Evolutionary conservation across 2,113 vertebrate species (phyloP).

Genomic region (Amphiprion ocellaris): DNA sequence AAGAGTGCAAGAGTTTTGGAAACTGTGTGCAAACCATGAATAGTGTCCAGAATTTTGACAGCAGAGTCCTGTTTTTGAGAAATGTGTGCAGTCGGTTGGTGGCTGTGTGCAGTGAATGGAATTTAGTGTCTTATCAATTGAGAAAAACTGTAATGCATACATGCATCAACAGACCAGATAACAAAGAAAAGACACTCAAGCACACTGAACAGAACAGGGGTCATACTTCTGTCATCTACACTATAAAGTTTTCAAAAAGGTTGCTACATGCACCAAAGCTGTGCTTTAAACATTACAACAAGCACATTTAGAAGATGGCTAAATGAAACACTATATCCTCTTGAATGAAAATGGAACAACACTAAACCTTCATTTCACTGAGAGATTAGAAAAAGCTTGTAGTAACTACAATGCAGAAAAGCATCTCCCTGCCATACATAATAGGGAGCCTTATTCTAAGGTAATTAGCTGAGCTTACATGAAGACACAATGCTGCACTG

Average conservation of each 20-base stretch:
- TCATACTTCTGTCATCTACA: no score
- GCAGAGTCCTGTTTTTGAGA: no score
- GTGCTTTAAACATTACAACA: constrained; percentile 8
- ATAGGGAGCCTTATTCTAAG: constrained; percentile 29
- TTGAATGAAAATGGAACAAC: no score
- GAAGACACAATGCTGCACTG: constrained; percentile 17
- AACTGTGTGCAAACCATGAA: no score
- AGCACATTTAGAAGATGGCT: background rate
- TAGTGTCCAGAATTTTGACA: no score
- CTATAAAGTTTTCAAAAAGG: no score
- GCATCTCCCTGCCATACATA: constrained; percentile 14
- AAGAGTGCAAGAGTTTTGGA: no score
- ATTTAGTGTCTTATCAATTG: no score
- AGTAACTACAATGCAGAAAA: constrained; percentile 1
- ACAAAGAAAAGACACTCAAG: background rate
- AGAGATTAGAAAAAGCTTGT: constrained; percentile 26
- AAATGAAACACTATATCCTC: background rate
- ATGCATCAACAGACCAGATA: background rate
- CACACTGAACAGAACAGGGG: background rate
- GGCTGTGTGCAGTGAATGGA: no score
- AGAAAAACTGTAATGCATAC: no score
- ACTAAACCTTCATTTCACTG: background rate
- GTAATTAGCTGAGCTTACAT: constrained; percentile 60
- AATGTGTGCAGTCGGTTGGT: no score
- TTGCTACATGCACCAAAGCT: background rate